Evolutionary conservation across 2,797 vertebrate genomes (phyloP).

Genomic region (Bovichtus variegatus): DNA sequence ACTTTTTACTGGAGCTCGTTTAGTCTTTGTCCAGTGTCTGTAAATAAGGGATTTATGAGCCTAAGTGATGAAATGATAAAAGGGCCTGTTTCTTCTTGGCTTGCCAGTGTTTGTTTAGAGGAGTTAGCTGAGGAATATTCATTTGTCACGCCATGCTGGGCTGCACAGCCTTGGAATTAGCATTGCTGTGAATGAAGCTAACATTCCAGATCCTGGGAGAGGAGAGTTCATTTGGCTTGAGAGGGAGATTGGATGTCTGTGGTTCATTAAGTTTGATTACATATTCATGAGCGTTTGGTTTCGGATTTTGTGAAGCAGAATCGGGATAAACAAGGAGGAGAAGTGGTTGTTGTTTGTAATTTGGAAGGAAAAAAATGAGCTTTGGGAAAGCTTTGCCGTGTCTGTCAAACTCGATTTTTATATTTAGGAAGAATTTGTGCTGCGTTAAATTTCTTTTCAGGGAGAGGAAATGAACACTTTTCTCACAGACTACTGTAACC

Average conservation of each 20-base stretch:
- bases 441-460: constrained; percentile 2
- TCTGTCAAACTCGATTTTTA: constrained; percentile 37
- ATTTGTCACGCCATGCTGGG: constrained; percentile 73
- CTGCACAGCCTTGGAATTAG: constrained; percentile 65
- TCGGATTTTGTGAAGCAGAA: constrained; percentile 46
- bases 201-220: constrained; percentile 63
- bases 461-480: background rate
- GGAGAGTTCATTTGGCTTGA: constrained; percentile 54
- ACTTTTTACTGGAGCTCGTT: constrained; percentile 11
- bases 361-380: constrained; percentile 11
- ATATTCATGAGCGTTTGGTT: constrained; percentile 61
- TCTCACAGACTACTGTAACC: background rate
- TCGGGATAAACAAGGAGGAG: constrained; percentile 43
- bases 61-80: constrained; percentile 53
- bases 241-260: constrained; percentile 57
- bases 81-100: constrained; percentile 51
- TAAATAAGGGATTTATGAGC: constrained; percentile 49
- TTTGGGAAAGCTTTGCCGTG: constrained; percentile 32
- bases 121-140: constrained; percentile 70
- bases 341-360: constrained; percentile 46
- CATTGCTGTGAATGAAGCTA: constrained; percentile 68
- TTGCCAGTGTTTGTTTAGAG: constrained; percentile 70
- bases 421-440: constrained; percentile 19
- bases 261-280: constrained; percentile 66
- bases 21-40: constrained; percentile 34